A percentile compares a stretch with the other conserved stretches of the same genome.
Evolutionary conservation across 2,888 invertebrate genomes (phyloP).

Genomic region (Biston betularia): DNA sequence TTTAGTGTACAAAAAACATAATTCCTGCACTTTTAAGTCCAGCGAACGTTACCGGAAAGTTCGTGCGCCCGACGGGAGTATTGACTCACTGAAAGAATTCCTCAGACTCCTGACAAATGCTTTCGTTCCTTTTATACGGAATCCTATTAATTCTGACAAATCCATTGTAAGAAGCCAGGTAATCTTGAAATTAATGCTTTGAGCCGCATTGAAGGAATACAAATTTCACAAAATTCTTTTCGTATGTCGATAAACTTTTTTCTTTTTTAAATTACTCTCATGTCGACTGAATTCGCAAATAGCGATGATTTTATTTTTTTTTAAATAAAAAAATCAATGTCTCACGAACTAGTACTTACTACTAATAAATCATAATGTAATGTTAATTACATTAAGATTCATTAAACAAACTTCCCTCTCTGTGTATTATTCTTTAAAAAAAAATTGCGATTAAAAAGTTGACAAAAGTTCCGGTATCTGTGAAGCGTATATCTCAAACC

Average conservation of each 20-base stretch:
- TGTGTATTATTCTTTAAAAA: no score
- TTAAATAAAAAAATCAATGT: no score
- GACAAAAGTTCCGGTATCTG: no score
- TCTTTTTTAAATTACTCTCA: conserved; percentile 9
- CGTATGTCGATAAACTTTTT: conserved; percentile 22
- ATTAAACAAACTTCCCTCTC: no score
- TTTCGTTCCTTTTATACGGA: conserved; percentile 20
- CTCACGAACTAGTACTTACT: no score
- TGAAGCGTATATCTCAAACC: no score
- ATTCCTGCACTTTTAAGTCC: background rate
- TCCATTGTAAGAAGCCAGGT: conserved; percentile 32
- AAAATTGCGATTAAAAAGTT: no score
- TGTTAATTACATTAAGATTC: no score
- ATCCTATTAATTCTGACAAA: conserved; percentile 34
- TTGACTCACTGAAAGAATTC: background rate
- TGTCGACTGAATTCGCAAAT: background rate
- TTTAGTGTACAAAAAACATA: background rate
- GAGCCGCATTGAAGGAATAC: conserved; percentile 24
- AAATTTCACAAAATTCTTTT: conserved; percentile 27
- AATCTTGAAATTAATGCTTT: conserved; percentile 33
- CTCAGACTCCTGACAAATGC: conserved; percentile 19
- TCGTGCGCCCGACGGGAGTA: background rate
- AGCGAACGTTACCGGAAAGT: background rate
- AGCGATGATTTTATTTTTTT: no score
- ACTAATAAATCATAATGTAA: no score